A percentile compares a stretch with the other conserved stretches of the same genome.
Evolutionary conservation across 2,797 vertebrate genomes (phyloP).

Genomic region (Phrynocephalus vlangalii): DNA sequence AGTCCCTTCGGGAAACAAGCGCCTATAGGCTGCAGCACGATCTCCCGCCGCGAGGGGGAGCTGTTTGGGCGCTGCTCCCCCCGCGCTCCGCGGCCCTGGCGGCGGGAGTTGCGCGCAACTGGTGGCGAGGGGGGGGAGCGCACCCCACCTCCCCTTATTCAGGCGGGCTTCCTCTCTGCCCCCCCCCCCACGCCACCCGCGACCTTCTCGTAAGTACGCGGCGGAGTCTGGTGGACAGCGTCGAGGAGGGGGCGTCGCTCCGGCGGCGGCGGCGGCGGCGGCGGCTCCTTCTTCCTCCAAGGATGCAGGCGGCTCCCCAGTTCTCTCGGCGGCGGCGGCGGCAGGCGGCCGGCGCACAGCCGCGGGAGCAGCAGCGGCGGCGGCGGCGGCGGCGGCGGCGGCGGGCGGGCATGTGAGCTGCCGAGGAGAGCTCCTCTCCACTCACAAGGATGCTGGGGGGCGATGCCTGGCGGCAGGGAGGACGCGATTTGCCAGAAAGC

Average conservation of each 20-base stretch:
- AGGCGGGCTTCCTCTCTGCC: slow-evolving; percentile 18
- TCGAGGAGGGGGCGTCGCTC: slow-evolving; percentile 8
- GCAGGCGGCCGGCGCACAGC: slow-evolving; percentile 74
- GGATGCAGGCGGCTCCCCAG: slow-evolving; percentile 51
- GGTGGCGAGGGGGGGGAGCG: slow-evolving; percentile 52
- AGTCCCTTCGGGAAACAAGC: too few species aligned
- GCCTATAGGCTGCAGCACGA: slow-evolving; percentile 34
- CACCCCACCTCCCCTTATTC: slow-evolving; percentile 31
- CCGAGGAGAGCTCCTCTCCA: slow-evolving; percentile 81
- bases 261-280: not conserved
- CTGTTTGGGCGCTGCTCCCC: slow-evolving; percentile 18
- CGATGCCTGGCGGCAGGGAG: slow-evolving; percentile 98
- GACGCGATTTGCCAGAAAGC: slow-evolving; percentile 98
- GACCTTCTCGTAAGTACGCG: not conserved
- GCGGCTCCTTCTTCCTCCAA: not conserved
- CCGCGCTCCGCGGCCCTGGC: too few species aligned
- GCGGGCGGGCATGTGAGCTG: slow-evolving; percentile 68
- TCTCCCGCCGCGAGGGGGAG: slow-evolving; percentile 59
- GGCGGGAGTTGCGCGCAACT: slow-evolving; percentile 62
- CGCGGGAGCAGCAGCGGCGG: slow-evolving; percentile 61
- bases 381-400: slow-evolving; percentile 48
- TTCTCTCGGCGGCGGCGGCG: slow-evolving; percentile 67
- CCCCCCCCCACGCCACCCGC: slow-evolving; percentile 4
- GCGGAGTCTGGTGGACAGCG: not conserved
- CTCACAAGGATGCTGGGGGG: slow-evolving; percentile 97